Base-by-base conservation (phyloP, 2,888 invertebrate species). In the Galerucella pusilla region DNA sequence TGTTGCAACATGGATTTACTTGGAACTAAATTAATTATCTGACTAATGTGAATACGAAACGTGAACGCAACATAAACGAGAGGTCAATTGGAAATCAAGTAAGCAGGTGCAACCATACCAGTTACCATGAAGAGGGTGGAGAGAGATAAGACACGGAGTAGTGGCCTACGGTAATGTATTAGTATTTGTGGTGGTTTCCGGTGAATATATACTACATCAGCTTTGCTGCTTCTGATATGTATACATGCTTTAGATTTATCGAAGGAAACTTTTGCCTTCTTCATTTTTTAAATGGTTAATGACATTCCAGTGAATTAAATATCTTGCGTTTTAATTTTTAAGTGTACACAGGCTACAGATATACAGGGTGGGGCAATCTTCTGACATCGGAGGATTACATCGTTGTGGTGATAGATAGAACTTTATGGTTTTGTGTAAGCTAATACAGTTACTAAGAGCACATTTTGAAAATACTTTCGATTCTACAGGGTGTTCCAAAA, bases 81-180 rank as follows among this genome's bases (percentile, higher is more conserved):
- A 57, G 57, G 57, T 57, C 57, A 57, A 57, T 57, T 57, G 57
- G 57, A 7, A 57, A 20, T 20, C 57, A 57, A 57, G 63, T 63
- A 63, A 28, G 63, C 63, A 63, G 63, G 63, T 63, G 63, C 63
- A 63, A 63, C 63, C 57, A 10, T 57, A 35, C 63, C 14, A 61
- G 61, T 61, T 61, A 28, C 61, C 28, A 12, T 61, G 14, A 61
- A 35, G 9, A 28, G 28, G 35, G 63, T n/a, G 63, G 35, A 35
- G 63, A 42, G 14, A n/a, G 42, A 35, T 35, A 61, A 63, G 42
- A 35, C 6, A 63, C 63, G 63, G 16, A 63, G 14, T n/a, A 42
- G 28, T 42, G 63, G 63, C 63, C 63, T 42, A 5, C 6, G 63
- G 63, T 6, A 28, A 42, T 42, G 63, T 42, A 63, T 42, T 63